Percentiles rank a stretch among this genome's conserved stretches.
Evolutionary conservation across 92 coral and sea anemone genomes (phyloP).

Genomic region (Phymanthus crucifer): DNA sequence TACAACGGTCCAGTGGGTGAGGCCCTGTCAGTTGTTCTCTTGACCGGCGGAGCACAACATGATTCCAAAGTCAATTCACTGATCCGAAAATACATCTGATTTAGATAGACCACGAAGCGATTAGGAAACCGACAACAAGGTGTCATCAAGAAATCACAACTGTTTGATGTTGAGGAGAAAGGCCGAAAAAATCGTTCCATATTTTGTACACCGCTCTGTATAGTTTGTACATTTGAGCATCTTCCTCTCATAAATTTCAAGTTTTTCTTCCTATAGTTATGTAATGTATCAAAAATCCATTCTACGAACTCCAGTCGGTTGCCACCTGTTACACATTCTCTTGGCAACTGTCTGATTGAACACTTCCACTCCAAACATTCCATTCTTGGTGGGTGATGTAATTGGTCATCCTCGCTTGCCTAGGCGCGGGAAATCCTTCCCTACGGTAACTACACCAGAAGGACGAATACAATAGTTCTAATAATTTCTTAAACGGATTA

Average conservation of each 20-base stretch:
- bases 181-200: not conserved
- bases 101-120: constrained; percentile 10
- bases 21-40: not conserved
- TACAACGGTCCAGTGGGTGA: not conserved
- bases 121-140: not conserved
- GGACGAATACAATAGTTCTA: not conserved
- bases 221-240: not conserved
- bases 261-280: constrained; percentile 35
- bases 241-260: not conserved
- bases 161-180: not conserved
- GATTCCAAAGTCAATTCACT: constrained; percentile 12
- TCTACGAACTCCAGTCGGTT: constrained; percentile 21
- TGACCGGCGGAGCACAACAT: constrained; percentile 21
- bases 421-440: constrained; percentile 60
- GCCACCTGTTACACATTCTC: constrained; percentile 30
- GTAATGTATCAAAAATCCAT: constrained; percentile 54
- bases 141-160: not conserved
- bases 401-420: constrained; percentile 27
- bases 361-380: constrained; percentile 32
- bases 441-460: not conserved
- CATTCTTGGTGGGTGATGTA: constrained; percentile 63
- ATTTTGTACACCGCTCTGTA: not conserved
- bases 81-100: constrained; percentile 23
- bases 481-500: not conserved
- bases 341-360: constrained; percentile 42